phyloP scores from a whole-genome alignment of 2,888 invertebrate species.

The Xestia sexstrigata region DNA sequence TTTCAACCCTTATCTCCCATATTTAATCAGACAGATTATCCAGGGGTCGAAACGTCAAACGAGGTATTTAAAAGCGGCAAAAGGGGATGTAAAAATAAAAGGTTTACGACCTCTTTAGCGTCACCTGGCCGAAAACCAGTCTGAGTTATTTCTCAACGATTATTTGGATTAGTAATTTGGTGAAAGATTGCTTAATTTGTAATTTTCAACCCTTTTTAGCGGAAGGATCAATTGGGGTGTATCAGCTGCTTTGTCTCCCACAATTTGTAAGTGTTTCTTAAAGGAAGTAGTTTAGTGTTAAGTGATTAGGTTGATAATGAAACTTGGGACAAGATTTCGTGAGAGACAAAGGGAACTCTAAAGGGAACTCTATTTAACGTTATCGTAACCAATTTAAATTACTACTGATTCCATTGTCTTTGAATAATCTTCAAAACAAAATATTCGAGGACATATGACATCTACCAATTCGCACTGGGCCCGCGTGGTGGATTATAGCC shows the following conservation, averaged over 20 bases:
- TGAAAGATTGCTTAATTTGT: conserved; percentile 64
- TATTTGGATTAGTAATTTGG: conserved; percentile 55
- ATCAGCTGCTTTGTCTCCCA: conserved; percentile 57
- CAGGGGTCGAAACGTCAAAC: conserved; percentile 55
- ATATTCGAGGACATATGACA: too few relatives aligned
- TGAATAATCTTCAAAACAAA: too few relatives aligned
- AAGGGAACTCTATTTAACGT: not conserved
- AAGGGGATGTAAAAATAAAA: conserved; percentile 71
- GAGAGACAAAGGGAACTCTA: not conserved
- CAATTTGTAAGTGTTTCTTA: conserved; percentile 40
- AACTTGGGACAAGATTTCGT: not conserved
- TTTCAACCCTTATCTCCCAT: conserved; percentile 71
- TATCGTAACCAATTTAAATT: not conserved
- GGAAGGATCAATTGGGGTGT: conserved; percentile 10
- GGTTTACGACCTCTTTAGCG: conserved; percentile 48
- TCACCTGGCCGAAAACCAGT: conserved; percentile 64
- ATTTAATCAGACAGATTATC: conserved; percentile 78
- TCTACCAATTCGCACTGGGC: too few relatives aligned
- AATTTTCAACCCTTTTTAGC: conserved; percentile 57
- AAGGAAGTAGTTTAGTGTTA: conserved; percentile 30
- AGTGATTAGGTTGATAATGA: conserved; percentile 17
- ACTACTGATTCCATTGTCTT: not conserved
- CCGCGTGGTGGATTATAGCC: too few relatives aligned
- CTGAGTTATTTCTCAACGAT: conserved; percentile 65
- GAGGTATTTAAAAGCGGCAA: conserved; percentile 68